phyloP scores from a whole-genome alignment of 2,113 vertebrate genomes.

The Salvator merianae region DNA sequence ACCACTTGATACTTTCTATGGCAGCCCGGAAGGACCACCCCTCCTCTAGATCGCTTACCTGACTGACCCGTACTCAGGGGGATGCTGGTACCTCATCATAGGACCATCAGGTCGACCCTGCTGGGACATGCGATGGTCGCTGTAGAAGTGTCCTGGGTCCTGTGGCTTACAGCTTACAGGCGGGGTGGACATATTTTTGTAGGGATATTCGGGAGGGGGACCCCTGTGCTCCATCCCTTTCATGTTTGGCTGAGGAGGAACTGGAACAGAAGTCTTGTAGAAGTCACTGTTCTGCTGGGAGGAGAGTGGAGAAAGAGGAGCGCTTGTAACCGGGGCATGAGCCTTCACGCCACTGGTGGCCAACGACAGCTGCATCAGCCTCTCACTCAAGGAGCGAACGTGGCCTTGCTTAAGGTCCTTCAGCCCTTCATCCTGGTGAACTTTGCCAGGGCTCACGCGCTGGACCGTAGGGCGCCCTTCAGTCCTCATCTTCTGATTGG shows the following conservation, averaged over 20 bases:
- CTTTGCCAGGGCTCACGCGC: conserved; percentile 86
- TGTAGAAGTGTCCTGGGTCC: conserved; percentile 86
- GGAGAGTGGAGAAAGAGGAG: conserved; percentile 84
- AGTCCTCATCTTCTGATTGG: conserved; percentile 90
- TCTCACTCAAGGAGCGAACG: conserved; percentile 93
- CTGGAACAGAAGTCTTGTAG: conserved; percentile 77
- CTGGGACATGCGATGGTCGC: conserved; percentile 86
- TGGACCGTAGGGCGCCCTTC: conserved; percentile 92
- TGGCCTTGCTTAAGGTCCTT: conserved; percentile 99
- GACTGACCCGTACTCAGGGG: conserved; percentile 94
- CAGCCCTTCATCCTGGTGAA: conserved; percentile 96
- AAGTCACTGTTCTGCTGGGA: conserved; percentile 80
- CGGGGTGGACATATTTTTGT: conserved; percentile 84
- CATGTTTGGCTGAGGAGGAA: conserved; percentile 73
- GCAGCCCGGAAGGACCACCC: too few species aligned
- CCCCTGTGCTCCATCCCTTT: conserved; percentile 86
- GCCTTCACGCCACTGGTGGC: conserved; percentile 96
- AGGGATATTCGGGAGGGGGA: conserved; percentile 96
- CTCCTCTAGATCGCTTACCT: conserved; percentile 81
- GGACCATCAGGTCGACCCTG: conserved; percentile 85
- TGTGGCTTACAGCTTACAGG: conserved; percentile 84
- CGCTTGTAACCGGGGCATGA: conserved; percentile 89
- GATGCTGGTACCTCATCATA: conserved; percentile 95
- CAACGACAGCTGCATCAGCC: conserved; percentile 96
- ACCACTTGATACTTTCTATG: too few species aligned